Evolutionary conservation across 2,797 vertebrate species (phyloP).

Genomic region (Gymnoscopelus microlampas): DNA sequence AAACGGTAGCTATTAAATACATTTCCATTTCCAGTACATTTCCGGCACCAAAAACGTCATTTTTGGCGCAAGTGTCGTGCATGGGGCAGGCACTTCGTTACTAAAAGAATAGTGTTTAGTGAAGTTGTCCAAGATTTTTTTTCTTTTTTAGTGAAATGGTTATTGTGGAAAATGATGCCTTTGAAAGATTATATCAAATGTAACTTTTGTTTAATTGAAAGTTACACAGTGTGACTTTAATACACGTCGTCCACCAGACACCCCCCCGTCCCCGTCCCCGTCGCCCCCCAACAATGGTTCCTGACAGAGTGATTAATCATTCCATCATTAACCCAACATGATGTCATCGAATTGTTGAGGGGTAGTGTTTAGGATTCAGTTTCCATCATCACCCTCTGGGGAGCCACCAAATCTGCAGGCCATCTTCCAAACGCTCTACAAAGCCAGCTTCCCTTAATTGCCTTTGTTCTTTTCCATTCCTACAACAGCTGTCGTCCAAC

Average conservation of each 20-base stretch:
- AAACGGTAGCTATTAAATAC: no score
- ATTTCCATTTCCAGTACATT: no score
- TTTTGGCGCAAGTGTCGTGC: no score
- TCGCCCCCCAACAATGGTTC: constrained; percentile 2
- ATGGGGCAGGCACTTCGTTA: no score
- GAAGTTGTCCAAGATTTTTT: no score
- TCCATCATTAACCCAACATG: constrained; percentile 61
- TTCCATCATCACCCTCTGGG: constrained; percentile 38
- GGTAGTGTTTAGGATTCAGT: constrained; percentile 49
- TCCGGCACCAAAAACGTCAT: no score
- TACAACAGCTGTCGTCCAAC: constrained; percentile 53
- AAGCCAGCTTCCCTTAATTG: constrained; percentile 33
- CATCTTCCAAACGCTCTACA: constrained; percentile 60
- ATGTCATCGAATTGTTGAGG: constrained; percentile 55
- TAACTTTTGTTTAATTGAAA: no score
- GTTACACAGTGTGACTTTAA: no score
- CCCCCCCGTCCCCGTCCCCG: constrained; percentile 43
- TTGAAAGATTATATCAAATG: no score
- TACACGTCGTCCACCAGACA: constrained; percentile 41
- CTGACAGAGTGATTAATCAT: constrained; percentile 66
- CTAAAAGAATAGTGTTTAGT: no score
- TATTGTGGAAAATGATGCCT: no score
- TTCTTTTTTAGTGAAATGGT: no score
- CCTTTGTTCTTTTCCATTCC: constrained; percentile 47
- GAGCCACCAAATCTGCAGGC: constrained; percentile 62